Base-by-base conservation (phyloP, 2,113 vertebrate genomes). In the Fukomys damarensis region DNA sequence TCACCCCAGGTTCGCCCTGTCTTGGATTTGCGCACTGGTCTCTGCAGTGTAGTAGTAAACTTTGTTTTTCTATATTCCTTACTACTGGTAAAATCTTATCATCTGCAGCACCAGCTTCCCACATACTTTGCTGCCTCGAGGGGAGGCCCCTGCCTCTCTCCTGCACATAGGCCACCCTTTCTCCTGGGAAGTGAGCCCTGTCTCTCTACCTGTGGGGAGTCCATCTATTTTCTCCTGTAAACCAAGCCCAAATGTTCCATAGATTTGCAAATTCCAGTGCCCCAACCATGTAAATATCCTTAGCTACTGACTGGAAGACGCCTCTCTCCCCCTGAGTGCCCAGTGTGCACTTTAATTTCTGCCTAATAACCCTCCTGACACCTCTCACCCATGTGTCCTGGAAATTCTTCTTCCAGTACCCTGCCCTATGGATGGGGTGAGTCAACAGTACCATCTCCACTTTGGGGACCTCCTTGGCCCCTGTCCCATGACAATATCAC, bases 1-100 rank as follows among this genome's bases (percentile, higher is more conserved):
- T 7, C 72, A 38, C 22, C 24, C 22, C 5, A 10, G n/a, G 38
- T 0, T 0, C 4, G 3, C 22, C 70, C 22, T 41, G 8, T 26
- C 38, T 41, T 10, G 17, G 70, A 41, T 41, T 41, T 41, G 68
- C n/a, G 38, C 72, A 14, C 11, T 46, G 10, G 11, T 74, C 24
- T 14, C 22, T 74, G 11, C 38, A 70, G 35, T 19, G 17, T 20
- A n/a, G 35, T 19, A n/a, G n/a, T n/a, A 8, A 68, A n/a, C 65
- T 68, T 35, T 1, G 35, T n/a, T 68, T 68, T 9, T 20, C 70
- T 43, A 2, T 26, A 20, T 74, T 74, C 9, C 38, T 26, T 74
- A 43, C 38, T 74, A 26, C 4, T 11, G 38, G 38, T 72, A 43
- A 74, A 74, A 74, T 5, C 22, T 74, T 24, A 12, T 38, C 68